These are phyloP conservation scores for Poecilobothrus nobilitatus DNA, from an alignment of 2,888 invertebrate genomes.

Conservation along the genomic window DNA sequence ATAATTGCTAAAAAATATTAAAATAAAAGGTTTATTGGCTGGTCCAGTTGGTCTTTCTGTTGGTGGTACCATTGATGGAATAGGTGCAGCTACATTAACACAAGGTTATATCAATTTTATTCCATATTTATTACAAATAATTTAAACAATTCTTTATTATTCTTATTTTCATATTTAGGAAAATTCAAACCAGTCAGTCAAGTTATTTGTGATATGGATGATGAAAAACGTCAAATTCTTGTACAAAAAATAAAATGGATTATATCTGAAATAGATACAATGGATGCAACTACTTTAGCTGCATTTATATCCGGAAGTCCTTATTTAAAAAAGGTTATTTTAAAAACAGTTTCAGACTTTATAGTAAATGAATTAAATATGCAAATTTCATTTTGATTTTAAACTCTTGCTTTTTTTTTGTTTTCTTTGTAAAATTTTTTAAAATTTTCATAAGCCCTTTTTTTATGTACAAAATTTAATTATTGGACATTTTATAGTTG, in stretches of 20 bases:
- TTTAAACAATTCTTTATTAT: background rate
- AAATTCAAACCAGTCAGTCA: slow-evolving; percentile 38
- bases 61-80: slow-evolving; percentile 38
- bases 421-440: too few species aligned
- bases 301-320: slow-evolving; percentile 32
- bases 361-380: slow-evolving; percentile 37
- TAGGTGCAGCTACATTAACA: slow-evolving; percentile 35
- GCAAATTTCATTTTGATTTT: slow-evolving; percentile 34
- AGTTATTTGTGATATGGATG: slow-evolving; percentile 37
- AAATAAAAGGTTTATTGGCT: background rate
- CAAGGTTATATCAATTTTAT: slow-evolving; percentile 28
- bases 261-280: slow-evolving; percentile 32
- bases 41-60: slow-evolving; percentile 39
- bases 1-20: too few species aligned
- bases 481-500: too few species aligned
- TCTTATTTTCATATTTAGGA: slow-evolving; percentile 29
- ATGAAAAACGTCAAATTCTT: slow-evolving; percentile 32
- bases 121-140: background rate
- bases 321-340: slow-evolving; percentile 33
- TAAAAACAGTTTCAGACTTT: slow-evolving; percentile 35
- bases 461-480: too few species aligned
- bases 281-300: slow-evolving; percentile 35
- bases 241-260: slow-evolving; percentile 33
- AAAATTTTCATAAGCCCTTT: too few species aligned
- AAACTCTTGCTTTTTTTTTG: too few species aligned